A percentile compares a stretch with the other conserved stretches of the same genome.
Conservation (phyloP, 2,888 invertebrate species). For the Melitaea athalia region DNA sequence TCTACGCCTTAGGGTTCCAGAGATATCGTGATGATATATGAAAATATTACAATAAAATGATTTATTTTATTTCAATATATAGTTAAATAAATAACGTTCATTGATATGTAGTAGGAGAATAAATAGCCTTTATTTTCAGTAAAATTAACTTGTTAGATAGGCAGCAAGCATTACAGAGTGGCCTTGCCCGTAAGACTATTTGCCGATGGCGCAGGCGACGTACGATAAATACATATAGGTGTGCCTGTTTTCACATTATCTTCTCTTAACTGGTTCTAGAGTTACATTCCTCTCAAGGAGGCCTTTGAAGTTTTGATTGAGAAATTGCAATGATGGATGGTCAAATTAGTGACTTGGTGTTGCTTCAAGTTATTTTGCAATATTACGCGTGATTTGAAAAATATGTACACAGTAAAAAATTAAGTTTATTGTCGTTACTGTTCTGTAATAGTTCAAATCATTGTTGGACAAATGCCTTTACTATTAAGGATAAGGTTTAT, state of each 20-base stretch:
- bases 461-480: too few species aligned
- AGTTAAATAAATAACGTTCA: too few species aligned
- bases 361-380: background rate
- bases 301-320: slow-evolving; percentile 11
- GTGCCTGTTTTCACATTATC: slow-evolving; percentile 25
- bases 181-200: slow-evolving; percentile 29
- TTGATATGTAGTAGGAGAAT: too few species aligned
- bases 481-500: too few species aligned
- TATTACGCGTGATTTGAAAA: too few species aligned
- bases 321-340: background rate
- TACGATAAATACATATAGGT: slow-evolving; percentile 22
- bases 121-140: background rate
- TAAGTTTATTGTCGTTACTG: too few species aligned
- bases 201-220: slow-evolving; percentile 27
- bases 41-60: too few species aligned
- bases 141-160: slow-evolving; percentile 2
- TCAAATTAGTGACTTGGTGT: background rate
- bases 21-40: too few species aligned
- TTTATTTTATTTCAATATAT: too few species aligned
- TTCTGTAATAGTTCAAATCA: too few species aligned
- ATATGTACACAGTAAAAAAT: too few species aligned
- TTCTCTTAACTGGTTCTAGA: slow-evolving; percentile 19
- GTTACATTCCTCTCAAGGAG: slow-evolving; percentile 19
- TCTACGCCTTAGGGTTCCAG: too few species aligned
- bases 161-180: slow-evolving; percentile 12